Base-by-base conservation (phyloP, 2,888 invertebrate species). In the Limnephilus auricula region DNA sequence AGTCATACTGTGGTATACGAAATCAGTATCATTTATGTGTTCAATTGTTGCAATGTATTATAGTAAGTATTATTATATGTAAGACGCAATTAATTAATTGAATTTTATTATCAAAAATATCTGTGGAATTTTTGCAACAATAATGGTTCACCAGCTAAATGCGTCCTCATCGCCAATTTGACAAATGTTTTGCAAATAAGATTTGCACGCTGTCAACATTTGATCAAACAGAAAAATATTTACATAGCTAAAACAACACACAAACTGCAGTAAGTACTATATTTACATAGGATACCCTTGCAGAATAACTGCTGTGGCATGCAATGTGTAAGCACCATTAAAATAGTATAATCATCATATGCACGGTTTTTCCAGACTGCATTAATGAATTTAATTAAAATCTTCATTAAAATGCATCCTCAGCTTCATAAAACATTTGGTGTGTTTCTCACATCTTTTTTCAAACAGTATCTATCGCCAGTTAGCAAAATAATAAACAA, bases 141-240 rank as follows among this genome's bases (percentile, higher is more conserved):
- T 31, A 80, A 15, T 80, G 80, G 30, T 31, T 31, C 32, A 13
- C 32, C 31, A 80, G 80, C 80, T 80, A 80, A 80, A 80, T 80
- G 80, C 31, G 80, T 80, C 6, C 32, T 18, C 80, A 80, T 32
- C 80, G 80, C 31, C 32, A 80, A 85, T 85, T 85, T 85, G 37
- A 83, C 25, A 37, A 83, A 83, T 83, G 37, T 83, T 83, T 83
- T 45, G 3, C 40, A 85, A 37, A 40, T 45, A 80, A 85, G 85
- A 40, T 40, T 85, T 50, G 13, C 85, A 40, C 45, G 15, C 50
- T 32, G 83, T 83, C 83, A 83, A 83, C 83, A 83, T 83, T 45
- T 85, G 85, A 85, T 85, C 85, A 85, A 85, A 85, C n/a, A 85
- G 65, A 85, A 85, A 12, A 85, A 85, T 85, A 85, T 85, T 85